Conservation (phyloP, 2,888 invertebrate genomes). For the Protula sp. region DNA sequence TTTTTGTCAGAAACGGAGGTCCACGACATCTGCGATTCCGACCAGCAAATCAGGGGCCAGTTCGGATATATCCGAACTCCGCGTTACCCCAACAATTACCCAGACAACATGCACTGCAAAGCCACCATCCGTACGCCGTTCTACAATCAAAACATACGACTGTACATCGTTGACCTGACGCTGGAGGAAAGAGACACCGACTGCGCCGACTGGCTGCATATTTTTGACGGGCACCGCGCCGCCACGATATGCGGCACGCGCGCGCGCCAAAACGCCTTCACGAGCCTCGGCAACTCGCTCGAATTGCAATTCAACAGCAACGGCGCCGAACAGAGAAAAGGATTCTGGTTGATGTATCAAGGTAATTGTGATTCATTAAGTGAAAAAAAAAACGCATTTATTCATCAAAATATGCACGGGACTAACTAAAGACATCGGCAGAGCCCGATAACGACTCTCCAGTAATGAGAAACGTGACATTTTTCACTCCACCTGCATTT, state of each 20-base stretch:
- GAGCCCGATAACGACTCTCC: too few relatives aligned
- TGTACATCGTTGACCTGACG: neutral
- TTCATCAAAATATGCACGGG: too few relatives aligned
- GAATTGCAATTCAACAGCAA: neutral
- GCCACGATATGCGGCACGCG: neutral
- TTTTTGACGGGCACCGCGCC: neutral
- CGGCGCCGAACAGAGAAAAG: neutral
- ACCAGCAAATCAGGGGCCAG: neutral
- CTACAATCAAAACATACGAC: neutral
- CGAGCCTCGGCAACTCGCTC: neutral
- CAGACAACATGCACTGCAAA: conserved; percentile 56
- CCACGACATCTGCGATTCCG: neutral
- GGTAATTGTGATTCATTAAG: neutral
- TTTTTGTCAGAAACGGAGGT: neutral
- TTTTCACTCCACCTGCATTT: too few relatives aligned
- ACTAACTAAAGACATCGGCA: too few relatives aligned
- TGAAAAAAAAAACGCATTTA: neutral
- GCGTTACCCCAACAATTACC: conserved; percentile 58
- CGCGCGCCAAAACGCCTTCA: neutral
- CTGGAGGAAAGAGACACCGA: neutral
- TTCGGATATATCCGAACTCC: conserved; percentile 73
- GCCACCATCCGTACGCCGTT: conserved; percentile 63
- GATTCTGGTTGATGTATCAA: neutral
- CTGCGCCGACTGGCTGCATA: conserved; percentile 1
- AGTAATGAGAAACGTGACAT: too few relatives aligned